Conservation (phyloP, 2,888 invertebrate species). For the Piscicola geometra region DNA sequence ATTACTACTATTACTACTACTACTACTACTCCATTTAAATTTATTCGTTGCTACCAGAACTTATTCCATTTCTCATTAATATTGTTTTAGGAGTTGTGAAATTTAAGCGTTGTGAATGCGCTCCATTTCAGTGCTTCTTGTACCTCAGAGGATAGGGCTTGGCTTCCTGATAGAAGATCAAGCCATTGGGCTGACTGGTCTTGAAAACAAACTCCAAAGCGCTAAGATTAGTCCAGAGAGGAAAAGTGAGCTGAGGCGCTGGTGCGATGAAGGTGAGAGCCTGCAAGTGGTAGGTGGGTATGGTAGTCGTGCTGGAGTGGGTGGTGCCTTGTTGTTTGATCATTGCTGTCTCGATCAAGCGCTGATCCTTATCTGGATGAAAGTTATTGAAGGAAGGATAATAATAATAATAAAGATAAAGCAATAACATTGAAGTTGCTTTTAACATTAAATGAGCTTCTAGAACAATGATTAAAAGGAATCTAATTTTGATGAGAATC, state of each 20-base stretch:
- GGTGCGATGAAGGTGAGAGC: conserved; percentile 41
- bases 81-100: too few species aligned
- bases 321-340: background rate
- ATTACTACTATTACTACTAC: too few species aligned
- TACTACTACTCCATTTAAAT: too few species aligned
- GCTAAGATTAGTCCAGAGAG: conserved; percentile 39
- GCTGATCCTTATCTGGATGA: conserved; percentile 7
- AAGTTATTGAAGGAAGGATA: background rate
- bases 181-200: conserved; percentile 48
- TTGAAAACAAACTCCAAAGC: conserved; percentile 49
- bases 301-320: background rate
- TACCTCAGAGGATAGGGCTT: conserved; percentile 24
- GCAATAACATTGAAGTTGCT: too few species aligned
- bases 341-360: background rate
- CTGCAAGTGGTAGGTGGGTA: background rate
- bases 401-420: conserved; percentile 7
- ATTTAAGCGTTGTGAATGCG: too few species aligned
- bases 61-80: too few species aligned
- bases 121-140: too few species aligned
- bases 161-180: conserved; percentile 43
- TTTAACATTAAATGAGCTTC: background rate
- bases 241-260: conserved; percentile 37
- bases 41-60: too few species aligned
- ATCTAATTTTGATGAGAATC: background rate
- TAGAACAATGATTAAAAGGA: background rate